A percentile compares a stretch with the other conserved stretches of the same genome.
Evolutionary conservation across 2,113 vertebrate genomes (phyloP).

Genomic region (Mohoua ochrocephala): DNA sequence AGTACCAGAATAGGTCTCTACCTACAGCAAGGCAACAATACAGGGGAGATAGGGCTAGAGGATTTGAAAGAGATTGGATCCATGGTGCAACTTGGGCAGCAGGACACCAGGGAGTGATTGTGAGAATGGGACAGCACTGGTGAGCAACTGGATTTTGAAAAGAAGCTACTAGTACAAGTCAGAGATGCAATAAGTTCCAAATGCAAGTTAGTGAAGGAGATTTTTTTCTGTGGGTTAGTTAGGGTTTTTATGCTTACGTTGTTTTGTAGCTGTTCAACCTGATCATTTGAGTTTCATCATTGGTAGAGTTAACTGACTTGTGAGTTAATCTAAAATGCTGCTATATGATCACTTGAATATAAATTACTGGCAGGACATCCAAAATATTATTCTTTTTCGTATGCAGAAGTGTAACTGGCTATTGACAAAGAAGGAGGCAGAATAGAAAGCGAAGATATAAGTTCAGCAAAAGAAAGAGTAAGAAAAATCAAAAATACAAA

Average conservation of each 20-base stretch:
- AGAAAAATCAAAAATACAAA: not conserved
- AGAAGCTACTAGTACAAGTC: not conserved
- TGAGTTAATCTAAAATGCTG: not conserved
- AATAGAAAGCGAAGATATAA: not conserved
- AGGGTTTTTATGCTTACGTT: fast-evolving
- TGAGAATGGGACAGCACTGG: not conserved
- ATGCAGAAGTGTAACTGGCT: not conserved
- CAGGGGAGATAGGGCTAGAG: not conserved
- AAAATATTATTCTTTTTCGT: not conserved
- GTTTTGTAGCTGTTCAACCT: not conserved
- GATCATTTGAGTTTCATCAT: not conserved
- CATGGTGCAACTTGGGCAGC: fast-evolving
- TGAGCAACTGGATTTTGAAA: not conserved
- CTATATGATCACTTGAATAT: not conserved
- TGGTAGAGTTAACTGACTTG: not conserved
- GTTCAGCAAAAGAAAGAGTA: not conserved
- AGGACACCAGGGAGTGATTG: not conserved
- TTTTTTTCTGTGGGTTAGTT: not conserved
- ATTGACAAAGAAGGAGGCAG: not conserved
- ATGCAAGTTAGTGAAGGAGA: not conserved
- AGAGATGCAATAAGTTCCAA: not conserved
- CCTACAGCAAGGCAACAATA: not conserved
- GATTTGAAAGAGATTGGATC: not conserved
- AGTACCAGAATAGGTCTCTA: not conserved
- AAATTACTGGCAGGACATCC: not conserved